Percentiles rank a stretch among this genome's conserved stretches.
Conservation (phyloP, 2,113 vertebrate genomes). For the Bubalus kerabau region DNA sequence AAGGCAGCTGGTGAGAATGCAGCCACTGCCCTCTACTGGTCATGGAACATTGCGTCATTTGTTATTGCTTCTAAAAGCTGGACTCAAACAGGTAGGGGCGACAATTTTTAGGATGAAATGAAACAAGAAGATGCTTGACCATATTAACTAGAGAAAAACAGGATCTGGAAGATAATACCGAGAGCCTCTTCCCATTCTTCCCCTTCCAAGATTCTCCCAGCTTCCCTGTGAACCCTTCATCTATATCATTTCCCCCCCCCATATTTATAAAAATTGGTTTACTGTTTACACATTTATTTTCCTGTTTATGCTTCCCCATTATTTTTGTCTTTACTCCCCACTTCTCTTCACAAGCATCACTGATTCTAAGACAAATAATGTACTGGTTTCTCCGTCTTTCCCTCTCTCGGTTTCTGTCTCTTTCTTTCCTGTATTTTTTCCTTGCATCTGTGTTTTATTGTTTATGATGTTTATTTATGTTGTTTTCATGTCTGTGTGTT, state of each 20-base stretch:
- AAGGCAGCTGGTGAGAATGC: neutral
- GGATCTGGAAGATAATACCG: neutral
- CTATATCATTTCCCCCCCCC: neutral
- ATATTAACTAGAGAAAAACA: neutral
- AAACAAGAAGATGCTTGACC: neutral
- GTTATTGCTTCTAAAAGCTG: neutral
- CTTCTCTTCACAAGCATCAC: neutral
- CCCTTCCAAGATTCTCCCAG: too few relatives aligned
- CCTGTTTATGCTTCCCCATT: neutral
- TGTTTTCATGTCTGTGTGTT: neutral
- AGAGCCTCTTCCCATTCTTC: neutral
- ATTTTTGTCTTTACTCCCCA: neutral
- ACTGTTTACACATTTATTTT: neutral
- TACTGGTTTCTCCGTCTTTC: neutral
- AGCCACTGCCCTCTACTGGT: slow-evolving; percentile 65
- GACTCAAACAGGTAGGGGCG: too few relatives aligned
- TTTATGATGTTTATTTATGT: neutral
- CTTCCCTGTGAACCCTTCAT: neutral
- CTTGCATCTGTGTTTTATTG: neutral
- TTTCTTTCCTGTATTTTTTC: neutral
- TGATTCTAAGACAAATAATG: neutral
- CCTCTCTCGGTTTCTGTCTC: neutral
- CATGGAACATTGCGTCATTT: neutral
- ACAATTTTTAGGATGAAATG: neutral
- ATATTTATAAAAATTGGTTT: neutral